Percentiles rank a stretch among this genome's conserved stretches.
Conservation (phyloP, 1,140 invertebrate genomes). For the Drosophila simulans region DNA sequence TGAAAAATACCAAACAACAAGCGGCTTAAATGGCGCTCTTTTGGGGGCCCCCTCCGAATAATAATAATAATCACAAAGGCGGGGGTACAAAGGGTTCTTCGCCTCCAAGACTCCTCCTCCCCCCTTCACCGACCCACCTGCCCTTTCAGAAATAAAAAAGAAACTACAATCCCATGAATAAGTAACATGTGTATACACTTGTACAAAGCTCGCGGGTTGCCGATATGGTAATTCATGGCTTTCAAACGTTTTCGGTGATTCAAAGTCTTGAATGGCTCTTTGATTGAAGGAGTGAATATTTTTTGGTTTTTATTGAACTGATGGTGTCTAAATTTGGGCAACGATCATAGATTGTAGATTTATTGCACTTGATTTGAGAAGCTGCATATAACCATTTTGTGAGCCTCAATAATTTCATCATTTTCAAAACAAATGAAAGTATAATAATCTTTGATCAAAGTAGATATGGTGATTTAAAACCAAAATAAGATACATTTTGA, state of each 20-base stretch:
- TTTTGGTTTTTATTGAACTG: conserved; percentile 33
- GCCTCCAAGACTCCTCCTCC: neutral
- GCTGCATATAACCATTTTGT: too few species aligned
- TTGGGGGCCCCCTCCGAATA: conserved; percentile 35
- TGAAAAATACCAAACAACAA: conserved; percentile 76
- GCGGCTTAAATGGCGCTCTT: conserved; percentile 80
- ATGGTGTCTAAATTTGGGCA: conserved; percentile 38
- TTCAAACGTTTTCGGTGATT: conserved; percentile 43
- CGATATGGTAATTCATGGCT: conserved; percentile 59
- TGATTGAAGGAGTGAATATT: conserved; percentile 45
- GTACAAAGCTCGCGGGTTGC: conserved; percentile 43
- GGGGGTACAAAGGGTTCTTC: conserved; percentile 52
- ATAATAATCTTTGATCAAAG: too few species aligned
- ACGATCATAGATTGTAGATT: conserved; percentile 10
- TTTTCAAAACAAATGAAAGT: neutral
- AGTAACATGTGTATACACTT: conserved; percentile 62
- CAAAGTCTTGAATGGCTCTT: conserved; percentile 45
- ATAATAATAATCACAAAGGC: conserved; percentile 67
- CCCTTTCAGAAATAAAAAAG: neutral
- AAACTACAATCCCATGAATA: conserved; percentile 55
- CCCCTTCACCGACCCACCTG: conserved; percentile 11
- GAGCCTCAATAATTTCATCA: too few species aligned
- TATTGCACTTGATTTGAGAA: conserved; percentile 4
- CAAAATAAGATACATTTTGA: too few species aligned
- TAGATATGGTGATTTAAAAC: too few species aligned